A percentile compares a stretch with the other conserved stretches of the same genome.
phyloP scores from a whole-genome alignment of 2,797 vertebrate genomes.

The Arctocebus calabarensis region DNA sequence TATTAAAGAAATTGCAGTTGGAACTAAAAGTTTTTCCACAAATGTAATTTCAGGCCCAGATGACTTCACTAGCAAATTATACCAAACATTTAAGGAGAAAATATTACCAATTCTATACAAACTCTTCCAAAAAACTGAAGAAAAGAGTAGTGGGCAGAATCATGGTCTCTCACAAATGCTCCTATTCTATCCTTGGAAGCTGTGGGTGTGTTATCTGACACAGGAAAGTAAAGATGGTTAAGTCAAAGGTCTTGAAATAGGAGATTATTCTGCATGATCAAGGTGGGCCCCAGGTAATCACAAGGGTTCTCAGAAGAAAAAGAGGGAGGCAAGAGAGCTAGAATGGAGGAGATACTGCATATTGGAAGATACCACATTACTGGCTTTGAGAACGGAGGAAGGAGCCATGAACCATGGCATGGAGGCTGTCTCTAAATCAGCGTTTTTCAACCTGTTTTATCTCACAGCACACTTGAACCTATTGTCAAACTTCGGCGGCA shows the following conservation, averaged over 20 bases:
- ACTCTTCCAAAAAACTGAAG: background rate
- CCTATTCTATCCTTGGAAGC: background rate
- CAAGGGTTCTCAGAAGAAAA: background rate
- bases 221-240: background rate
- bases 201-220: background rate
- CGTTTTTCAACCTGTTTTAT: too few species aligned
- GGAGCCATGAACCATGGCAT: background rate
- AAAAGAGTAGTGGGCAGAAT: background rate
- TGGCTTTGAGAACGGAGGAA: background rate
- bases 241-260: background rate
- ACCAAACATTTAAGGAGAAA: conserved; percentile 3
- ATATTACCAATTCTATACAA: background rate
- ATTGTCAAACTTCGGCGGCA: too few species aligned
- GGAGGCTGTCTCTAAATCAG: background rate
- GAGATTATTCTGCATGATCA: background rate
- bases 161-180: background rate
- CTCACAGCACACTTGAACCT: too few species aligned
- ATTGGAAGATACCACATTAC: fast-evolving
- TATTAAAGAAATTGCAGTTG: background rate
- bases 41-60: background rate
- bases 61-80: background rate
- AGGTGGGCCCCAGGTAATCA: background rate
- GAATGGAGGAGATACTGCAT: background rate
- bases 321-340: background rate
- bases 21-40: background rate